Evolutionary conservation across 92 coral and sea anemone genomes (phyloP).

Genomic region (Umimayanthus kanabou): DNA sequence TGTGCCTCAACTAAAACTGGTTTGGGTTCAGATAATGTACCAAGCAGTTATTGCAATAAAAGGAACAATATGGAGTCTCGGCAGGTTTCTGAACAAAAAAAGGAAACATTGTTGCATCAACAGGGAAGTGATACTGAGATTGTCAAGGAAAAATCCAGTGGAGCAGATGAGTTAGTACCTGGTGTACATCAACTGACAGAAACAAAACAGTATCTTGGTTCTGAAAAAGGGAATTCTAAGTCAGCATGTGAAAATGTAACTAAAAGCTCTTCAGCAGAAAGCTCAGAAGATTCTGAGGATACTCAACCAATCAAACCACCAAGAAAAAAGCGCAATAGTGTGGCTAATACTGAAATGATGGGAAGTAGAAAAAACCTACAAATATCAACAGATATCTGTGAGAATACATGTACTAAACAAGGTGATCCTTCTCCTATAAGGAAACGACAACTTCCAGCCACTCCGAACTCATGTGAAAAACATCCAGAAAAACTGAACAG

Average conservation of each 20-base stretch:
- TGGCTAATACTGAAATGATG: not conserved
- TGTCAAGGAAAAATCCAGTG: not conserved
- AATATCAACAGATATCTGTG: not conserved
- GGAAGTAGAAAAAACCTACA: not conserved
- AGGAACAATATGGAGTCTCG: not conserved
- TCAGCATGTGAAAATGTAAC: not conserved
- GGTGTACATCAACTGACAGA: not conserved
- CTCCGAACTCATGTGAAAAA: not conserved
- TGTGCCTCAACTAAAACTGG: not conserved
- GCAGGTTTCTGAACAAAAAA: not conserved
- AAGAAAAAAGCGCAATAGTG: constrained; percentile 17
- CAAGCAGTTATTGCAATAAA: not conserved
- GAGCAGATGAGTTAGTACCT: not conserved
- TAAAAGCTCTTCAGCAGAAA: not conserved
- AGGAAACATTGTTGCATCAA: not conserved
- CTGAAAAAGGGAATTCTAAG: constrained; percentile 1
- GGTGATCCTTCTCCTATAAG: not conserved
- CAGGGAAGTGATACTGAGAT: not conserved
- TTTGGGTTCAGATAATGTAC: not conserved
- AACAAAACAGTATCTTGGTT: not conserved
- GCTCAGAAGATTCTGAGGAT: constrained; percentile 2
- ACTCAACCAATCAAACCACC: constrained; percentile 30
- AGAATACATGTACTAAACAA: not conserved
- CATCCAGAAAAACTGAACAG: not conserved
- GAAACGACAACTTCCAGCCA: constrained; percentile 25